Base-by-base conservation (phyloP, 2,113 vertebrate species). In the Albula glossodonta region DNA sequence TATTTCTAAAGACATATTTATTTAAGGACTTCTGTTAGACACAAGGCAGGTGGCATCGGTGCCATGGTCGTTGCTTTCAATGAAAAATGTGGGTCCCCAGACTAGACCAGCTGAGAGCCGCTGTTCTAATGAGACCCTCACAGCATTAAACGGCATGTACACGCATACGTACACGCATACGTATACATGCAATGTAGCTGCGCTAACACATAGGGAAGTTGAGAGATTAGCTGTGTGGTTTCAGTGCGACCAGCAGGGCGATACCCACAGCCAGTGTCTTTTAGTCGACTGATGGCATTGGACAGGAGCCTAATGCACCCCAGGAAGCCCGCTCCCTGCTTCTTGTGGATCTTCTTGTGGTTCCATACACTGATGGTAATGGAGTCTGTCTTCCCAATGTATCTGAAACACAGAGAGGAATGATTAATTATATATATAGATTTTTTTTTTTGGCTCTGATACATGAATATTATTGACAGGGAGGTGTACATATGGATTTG, bases 281-380 rank as follows among this genome's bases (percentile, higher is more conserved):
- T 99, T 88, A 99, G 93, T 92, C 97, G 95, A 95, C 98, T 99
- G 96, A 99, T 97, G 89, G 97, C 97, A 2, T 99, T 99, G 89
- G 98, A 99, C 88, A 99, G 96, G 92, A 99, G 96, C 87, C 98
- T 95, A 93, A 99, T 97, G 3, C 98, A 99, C 91, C 98, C 98
- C 94, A 99, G 95, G 94, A 99, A 99, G 91, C 98, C 98, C 13
- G 97, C 98, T 86, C 98, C 97, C 94, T 99, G 98, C 86, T 98
- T 97, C 94, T 99, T 99, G 93, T 99, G 97, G 90, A 99, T 98
- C 94, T 99, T 99, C 94, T 98, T 99, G 92, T 99, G 98, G 94
- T 99, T 99, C 98, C 98, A 99, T 91, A 99, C 96, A 6, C 98
- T 99, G 95, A 99, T 98, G 88, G 98, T 99, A 93, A 99, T 98